Evolutionary conservation across 2,113 vertebrate genomes (phyloP), one percentile per base, ranked within the genome.

Genomic region (Entelurus aequoreus): DNA sequence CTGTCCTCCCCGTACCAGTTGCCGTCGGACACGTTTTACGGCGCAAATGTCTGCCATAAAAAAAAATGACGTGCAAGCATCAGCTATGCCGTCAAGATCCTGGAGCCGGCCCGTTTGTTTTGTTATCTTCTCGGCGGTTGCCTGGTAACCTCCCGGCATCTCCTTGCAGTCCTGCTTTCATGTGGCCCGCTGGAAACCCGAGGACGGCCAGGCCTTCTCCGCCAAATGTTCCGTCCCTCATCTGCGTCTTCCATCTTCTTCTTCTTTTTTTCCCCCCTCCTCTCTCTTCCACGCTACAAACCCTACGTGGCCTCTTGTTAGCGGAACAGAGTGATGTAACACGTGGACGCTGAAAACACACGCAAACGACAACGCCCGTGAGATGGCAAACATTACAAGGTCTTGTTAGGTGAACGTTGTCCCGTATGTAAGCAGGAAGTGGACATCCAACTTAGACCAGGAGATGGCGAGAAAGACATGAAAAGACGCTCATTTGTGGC

Each of bases 161-260:
- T 63, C 40, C 58, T 35, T 49, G 54, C 49, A 52, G 48, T 35
- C 28, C 19, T 68, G 61, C 65, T 62, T 57, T 44, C 63, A 44
- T 69, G 55, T 56, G 54, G 54, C 4, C 62, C 36, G 55, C 42
- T 84, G 81, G 62, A 86, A 85, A 80, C 56, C 68, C 67, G 62
- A 62, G 21, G 38, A 70, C 38, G 54, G 36, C 42, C 36, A 38
- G 74, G 38, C 66, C 13, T 12, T 38, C 60, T 8, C 57, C 63
- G 52, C 64, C 62, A 68, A 50, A 68, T 62, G 52, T 69, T 77
- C 76, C 75, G 64, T 77, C 69, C 58, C 66, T 65, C 36, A 5
- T 71, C 64, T 61, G 48, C 47, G 19, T 68, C 62, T 68, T 66
- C 54, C 54, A 55, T 55, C 54, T 55, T 53, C 19, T 19, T 19